Percentiles rank a stretch among this genome's conserved stretches.
Evolutionary conservation across 2,113 vertebrate genomes (phyloP).

Genomic region (crab-eating macaque (Macaca fascicularis)): DNA sequence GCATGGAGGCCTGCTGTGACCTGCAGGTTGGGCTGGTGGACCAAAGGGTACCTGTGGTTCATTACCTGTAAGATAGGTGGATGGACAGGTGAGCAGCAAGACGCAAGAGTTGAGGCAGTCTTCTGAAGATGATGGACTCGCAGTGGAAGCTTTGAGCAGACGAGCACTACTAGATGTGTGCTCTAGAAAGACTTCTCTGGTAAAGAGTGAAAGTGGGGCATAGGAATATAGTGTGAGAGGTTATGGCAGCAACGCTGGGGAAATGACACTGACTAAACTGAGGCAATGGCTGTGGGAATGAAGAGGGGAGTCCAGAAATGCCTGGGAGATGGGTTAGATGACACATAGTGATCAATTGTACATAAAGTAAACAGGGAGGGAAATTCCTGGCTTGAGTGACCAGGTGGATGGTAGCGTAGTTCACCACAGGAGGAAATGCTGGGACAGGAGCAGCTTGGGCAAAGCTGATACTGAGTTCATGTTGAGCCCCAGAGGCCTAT

Average conservation of each 20-base stretch:
- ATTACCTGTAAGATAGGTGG: neutral
- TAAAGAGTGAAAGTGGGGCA: neutral
- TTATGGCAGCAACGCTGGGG: neutral
- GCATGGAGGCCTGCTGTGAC: neutral
- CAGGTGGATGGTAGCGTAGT: neutral
- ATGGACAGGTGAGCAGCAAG: neutral
- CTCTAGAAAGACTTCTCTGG: neutral
- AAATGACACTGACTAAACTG: fast-evolving
- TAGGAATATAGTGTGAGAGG: neutral
- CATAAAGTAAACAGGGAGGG: neutral
- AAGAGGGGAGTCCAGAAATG: neutral
- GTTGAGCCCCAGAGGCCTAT: neutral
- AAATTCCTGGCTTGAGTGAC: neutral
- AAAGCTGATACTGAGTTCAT: neutral
- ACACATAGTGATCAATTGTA: neutral
- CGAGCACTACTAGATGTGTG: too few relatives aligned
- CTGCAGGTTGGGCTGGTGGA: neutral
- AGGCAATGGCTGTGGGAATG: neutral
- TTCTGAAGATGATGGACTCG: neutral
- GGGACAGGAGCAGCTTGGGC: neutral
- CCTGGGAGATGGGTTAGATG: neutral
- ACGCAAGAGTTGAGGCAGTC: neutral
- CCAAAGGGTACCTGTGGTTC: neutral
- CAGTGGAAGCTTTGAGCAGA: neutral
- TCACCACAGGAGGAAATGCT: neutral